phyloP scores from a whole-genome alignment of 2,888 invertebrate species.

The Dryocosmus kuriphilus region DNA sequence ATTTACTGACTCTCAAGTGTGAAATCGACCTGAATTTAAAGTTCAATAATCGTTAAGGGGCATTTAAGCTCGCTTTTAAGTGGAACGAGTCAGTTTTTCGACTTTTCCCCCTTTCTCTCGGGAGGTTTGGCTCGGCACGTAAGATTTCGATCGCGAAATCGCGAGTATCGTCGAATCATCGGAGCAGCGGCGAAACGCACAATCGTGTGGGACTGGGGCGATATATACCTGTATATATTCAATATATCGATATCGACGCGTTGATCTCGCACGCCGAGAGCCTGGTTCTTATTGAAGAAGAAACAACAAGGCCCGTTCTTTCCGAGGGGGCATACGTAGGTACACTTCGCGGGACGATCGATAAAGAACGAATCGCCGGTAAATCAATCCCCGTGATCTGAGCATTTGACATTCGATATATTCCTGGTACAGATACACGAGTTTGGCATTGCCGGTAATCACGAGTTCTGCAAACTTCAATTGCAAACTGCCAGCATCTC shows the following conservation, averaged over 20 bases:
- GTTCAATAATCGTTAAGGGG: background rate
- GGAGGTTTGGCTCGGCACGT: background rate
- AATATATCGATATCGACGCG: slow-evolving; percentile 42
- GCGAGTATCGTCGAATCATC: slow-evolving; percentile 25
- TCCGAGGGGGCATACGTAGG: slow-evolving; percentile 42
- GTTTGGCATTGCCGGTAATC: slow-evolving; percentile 25
- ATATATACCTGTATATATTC: slow-evolving; percentile 32
- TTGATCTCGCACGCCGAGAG: slow-evolving; percentile 33
- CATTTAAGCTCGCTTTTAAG: background rate
- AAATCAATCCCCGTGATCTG: slow-evolving; percentile 39
- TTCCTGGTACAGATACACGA: slow-evolving; percentile 26
- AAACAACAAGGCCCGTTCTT: slow-evolving; percentile 37
- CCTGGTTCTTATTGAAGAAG: slow-evolving; percentile 27
- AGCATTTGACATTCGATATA: slow-evolving; percentile 37
- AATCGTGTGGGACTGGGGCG: slow-evolving; percentile 15
- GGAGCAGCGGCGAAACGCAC: slow-evolving; percentile 20
- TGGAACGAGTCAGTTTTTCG: background rate
- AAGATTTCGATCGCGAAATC: slow-evolving; percentile 25
- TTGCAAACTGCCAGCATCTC: background rate
- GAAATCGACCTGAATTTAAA: background rate
- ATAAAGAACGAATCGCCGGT: slow-evolving; percentile 45
- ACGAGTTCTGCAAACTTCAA: background rate
- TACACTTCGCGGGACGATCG: slow-evolving; percentile 44
- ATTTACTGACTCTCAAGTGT: background rate
- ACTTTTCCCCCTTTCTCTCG: background rate